These are phyloP conservation scores for Metaphire vulgaris DNA, from an alignment of 1,140 invertebrate species.

Conservation along the genomic window DNA sequence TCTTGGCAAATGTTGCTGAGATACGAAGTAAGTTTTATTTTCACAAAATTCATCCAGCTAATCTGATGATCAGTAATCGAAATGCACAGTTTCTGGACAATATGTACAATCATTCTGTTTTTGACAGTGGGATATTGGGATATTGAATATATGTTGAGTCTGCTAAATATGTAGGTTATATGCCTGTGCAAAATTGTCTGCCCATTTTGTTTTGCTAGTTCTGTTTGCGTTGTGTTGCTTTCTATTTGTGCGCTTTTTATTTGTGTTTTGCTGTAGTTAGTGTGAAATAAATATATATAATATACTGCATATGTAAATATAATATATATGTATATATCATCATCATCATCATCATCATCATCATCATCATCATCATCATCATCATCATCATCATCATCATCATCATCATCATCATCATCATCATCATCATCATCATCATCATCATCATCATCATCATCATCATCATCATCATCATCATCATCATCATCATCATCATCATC, in stretches of 20 bases:
- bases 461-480: conserved; percentile 17
- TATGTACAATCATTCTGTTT: too few species aligned
- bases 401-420: conserved; percentile 16
- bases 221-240: not conserved
- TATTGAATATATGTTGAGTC: too few species aligned
- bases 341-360: conserved; percentile 12
- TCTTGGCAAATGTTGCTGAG: too few species aligned
- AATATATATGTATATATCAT: not conserved
- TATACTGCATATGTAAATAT: not conserved
- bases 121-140: too few species aligned
- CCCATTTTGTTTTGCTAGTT: too few species aligned
- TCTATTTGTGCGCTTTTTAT: not conserved
- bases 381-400: not conserved
- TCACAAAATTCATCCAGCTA: too few species aligned
- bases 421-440: conserved; percentile 26
- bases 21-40: too few species aligned
- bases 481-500: conserved; percentile 19
- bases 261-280: conserved; percentile 16
- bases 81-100: too few species aligned
- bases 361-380: conserved; percentile 6
- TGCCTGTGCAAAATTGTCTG: too few species aligned
- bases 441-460: conserved; percentile 25
- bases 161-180: too few species aligned
- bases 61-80: too few species aligned
- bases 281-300: conserved; percentile 19